Evolutionary conservation across 1,140 invertebrate species (phyloP), one percentile per base, ranked within the genome.

Genomic region (Hyposmocoma kahamanoa): DNA sequence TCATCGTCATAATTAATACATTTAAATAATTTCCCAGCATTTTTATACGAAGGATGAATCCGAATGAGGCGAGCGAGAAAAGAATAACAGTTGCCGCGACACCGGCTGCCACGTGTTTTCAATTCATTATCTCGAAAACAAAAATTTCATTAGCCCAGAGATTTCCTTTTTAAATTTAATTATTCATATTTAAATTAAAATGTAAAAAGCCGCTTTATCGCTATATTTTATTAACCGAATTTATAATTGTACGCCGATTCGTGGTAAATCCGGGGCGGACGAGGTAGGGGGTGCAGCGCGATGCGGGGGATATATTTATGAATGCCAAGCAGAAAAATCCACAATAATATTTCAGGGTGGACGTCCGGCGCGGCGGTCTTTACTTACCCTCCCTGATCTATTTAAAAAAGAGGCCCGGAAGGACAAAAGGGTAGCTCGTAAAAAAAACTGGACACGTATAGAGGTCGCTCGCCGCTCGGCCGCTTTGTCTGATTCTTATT

Each of bases 181-280:
- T 83, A 85, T 85, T 82, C 77, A 85, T 83, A 82, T 83, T 83
- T 82, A 85, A 85, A 85, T 85, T 83, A 85, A 85, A 85, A 79
- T 58, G 55, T 78, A 82, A 80, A 78, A 80, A 73, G 66, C 76
- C 69, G 79, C 73, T 79, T 82, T 84, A 83, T 84, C 81, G 79
- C 79, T 77, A 83, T 85, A 83, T 85, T 85, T 85, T 85, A 83
- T 83, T 83, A 85, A 80, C 68, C 72, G 72, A 79, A 85, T 83
- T 85, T 80, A 82, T 85, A 85, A 85, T 85, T 81, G 77, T 71
- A 57, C 71, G 69, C 64, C 70, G 77, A 83, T 81, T 74, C 72
- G 57, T n/a, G 56, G 61, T 58, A 68, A 72, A 72, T 66, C 68
- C 64, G 42, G 63, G 41, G 56, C 47, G 53, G 49, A 41, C 52